Conservation (phyloP, 2,888 invertebrate species). For the Didymodactylos carnosus region DNA sequence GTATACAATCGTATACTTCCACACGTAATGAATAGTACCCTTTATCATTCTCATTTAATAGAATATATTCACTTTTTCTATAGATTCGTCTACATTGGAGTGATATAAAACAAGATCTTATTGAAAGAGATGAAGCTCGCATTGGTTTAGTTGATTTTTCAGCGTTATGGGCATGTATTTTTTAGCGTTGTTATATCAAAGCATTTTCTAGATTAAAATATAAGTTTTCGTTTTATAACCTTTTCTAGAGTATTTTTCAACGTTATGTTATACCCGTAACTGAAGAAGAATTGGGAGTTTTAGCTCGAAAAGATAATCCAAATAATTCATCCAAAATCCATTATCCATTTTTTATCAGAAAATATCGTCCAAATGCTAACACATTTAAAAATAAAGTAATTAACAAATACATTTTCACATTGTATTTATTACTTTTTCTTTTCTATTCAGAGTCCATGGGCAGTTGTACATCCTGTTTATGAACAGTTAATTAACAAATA, state of each 20-base stretch:
- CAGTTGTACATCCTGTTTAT: neutral
- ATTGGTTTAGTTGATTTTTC: neutral
- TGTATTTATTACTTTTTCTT: neutral
- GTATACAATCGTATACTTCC: neutral
- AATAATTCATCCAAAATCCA: neutral
- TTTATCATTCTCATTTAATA: neutral
- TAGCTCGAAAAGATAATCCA: neutral
- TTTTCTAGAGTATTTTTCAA: neutral
- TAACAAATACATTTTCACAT: no score
- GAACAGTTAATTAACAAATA: neutral
- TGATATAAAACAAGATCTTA: neutral
- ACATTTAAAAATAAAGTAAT: neutral
- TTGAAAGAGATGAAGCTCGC: neutral
- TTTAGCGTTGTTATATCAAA: no score
- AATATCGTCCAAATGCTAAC: neutral
- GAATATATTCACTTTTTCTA: neutral
- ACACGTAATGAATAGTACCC: neutral
- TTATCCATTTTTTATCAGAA: neutral
- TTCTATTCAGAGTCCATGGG: neutral
- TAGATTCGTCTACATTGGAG: neutral
- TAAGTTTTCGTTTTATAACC: no score
- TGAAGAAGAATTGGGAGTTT: neutral
- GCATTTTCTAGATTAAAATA: neutral
- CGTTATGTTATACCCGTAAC: neutral
- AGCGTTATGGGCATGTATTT: neutral